phyloP scores from a whole-genome alignment of 2,888 invertebrate genomes.

The Hypomecis atomaria region DNA sequence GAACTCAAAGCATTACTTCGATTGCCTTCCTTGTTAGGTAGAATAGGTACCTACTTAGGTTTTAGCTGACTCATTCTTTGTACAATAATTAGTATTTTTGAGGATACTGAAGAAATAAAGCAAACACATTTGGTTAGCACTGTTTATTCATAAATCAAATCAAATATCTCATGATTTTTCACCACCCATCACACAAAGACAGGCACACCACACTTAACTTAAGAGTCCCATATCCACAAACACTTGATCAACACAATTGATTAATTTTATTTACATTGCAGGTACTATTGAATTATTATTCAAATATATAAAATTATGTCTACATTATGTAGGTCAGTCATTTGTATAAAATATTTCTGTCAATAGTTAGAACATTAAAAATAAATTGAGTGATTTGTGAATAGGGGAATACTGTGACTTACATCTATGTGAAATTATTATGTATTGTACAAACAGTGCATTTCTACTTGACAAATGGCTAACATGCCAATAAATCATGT shows the following conservation, averaged over 20 bases:
- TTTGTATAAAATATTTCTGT: constrained; percentile 51
- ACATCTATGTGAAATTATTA: constrained; percentile 36
- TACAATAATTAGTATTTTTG: neutral
- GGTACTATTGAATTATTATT: constrained; percentile 53
- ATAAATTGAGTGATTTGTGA: constrained; percentile 49
- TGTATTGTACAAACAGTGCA: constrained; percentile 64
- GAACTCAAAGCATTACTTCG: too few species aligned
- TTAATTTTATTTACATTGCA: constrained; percentile 72
- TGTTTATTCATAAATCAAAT: constrained; percentile 67
- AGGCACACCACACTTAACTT: constrained; percentile 44
- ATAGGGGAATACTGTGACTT: constrained; percentile 55
- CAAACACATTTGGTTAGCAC: constrained; percentile 54
- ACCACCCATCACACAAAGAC: constrained; percentile 45
- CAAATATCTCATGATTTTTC: constrained; percentile 52
- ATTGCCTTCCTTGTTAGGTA: too few species aligned
- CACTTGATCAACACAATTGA: constrained; percentile 54
- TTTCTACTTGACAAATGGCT: constrained; percentile 58
- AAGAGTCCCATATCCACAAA: constrained; percentile 63
- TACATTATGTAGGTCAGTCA: constrained; percentile 50
- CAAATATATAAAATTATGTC: constrained; percentile 44
- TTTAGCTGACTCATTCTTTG: constrained; percentile 6
- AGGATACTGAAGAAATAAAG: constrained; percentile 24
- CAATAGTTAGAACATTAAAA: constrained; percentile 40
- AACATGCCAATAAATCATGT: constrained; percentile 59
- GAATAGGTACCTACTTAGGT: too few species aligned